Conservation (phyloP, 2,113 vertebrate species). For the Periophthalmus modestus region DNA sequence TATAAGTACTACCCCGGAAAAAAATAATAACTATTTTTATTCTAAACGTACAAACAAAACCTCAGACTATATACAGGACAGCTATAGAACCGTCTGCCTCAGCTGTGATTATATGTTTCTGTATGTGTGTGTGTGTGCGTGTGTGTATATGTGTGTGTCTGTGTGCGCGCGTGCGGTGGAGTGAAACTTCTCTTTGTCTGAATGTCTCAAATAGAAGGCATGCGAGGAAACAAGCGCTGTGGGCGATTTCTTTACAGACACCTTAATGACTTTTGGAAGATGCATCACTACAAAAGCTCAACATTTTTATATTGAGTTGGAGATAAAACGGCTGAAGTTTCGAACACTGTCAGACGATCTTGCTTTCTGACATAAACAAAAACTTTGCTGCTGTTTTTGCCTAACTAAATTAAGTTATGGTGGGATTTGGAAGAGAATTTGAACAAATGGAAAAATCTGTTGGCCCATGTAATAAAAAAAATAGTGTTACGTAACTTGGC, state of each 20-base stretch:
- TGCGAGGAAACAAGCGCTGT: slow-evolving; percentile 7
- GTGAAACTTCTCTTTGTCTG: slow-evolving; percentile 6
- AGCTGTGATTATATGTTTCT: slow-evolving; percentile 5
- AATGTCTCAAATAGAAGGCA: slow-evolving; percentile 1
- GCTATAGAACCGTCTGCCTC: slow-evolving; percentile 1
- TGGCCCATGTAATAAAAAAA: too few relatives aligned
- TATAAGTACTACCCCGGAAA: neutral
- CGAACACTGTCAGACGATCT: neutral
- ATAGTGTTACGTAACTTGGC: too few relatives aligned
- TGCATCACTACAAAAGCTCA: neutral
- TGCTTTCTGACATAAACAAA: neutral
- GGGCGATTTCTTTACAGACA: slow-evolving; percentile 10
- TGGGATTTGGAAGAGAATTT: too few relatives aligned
- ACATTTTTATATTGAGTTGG: neutral
- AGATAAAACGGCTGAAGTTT: neutral
- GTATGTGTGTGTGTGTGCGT: neutral
- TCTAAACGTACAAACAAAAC: neutral
- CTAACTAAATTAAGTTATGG: neutral
- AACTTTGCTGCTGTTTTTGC: neutral
- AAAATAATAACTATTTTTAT: neutral
- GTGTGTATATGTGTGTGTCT: neutral
- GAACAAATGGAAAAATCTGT: too few relatives aligned
- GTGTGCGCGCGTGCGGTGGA: neutral
- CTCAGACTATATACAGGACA: neutral
- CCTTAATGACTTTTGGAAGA: slow-evolving; percentile 8